A percentile compares a stretch with the other conserved stretches of the same genome.
Evolutionary conservation across 1,140 invertebrate genomes (phyloP).

Genomic region (Tribolium madens): DNA sequence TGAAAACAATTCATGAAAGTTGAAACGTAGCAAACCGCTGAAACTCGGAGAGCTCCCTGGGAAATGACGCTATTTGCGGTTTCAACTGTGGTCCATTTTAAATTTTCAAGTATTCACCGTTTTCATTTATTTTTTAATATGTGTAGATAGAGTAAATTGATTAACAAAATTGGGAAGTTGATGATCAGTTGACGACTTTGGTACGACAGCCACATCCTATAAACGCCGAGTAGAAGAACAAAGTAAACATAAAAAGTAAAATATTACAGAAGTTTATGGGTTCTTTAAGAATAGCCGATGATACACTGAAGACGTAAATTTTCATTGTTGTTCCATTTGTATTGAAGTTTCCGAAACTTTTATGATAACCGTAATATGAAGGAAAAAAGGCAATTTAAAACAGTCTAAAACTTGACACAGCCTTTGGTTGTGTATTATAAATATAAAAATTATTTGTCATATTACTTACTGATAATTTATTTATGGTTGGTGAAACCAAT

Average conservation of each 20-base stretch:
- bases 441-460: no score
- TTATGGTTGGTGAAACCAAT: no score
- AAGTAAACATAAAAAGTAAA: not conserved
- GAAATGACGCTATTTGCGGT: conserved; percentile 38
- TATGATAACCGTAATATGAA: no score
- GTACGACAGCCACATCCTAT: no score
- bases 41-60: not conserved
- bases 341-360: not conserved
- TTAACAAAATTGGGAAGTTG: no score
- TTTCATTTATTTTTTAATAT: not conserved
- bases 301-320: not conserved
- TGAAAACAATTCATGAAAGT: not conserved
- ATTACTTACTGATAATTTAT: no score
- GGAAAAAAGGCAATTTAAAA: no score
- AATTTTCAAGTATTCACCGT: conserved; percentile 27
- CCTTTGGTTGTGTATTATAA: no score
- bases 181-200: no score
- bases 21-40: not conserved
- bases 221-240: not conserved
- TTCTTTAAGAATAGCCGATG: not conserved
- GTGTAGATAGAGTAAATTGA: not conserved
- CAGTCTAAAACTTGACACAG: no score
- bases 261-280: not conserved
- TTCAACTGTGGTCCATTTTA: conserved; percentile 31
- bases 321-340: not conserved